These are phyloP conservation scores for Atethmia centrago DNA, from an alignment of 2,888 invertebrate species.

Conservation along the genomic window DNA sequence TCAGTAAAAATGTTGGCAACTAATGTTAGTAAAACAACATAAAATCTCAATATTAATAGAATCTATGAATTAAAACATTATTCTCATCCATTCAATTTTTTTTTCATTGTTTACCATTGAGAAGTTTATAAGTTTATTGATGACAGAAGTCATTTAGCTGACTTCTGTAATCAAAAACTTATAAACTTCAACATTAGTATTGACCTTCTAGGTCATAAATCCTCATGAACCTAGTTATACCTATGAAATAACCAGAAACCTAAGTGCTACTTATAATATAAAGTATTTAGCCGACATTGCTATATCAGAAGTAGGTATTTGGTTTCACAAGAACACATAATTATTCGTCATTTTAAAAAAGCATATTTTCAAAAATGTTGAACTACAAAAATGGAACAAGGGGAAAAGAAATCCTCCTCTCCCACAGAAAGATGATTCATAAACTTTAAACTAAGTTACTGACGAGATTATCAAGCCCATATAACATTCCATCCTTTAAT, in stretches of 20 bases:
- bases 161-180: too few species aligned
- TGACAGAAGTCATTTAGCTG: neutral
- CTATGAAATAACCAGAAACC: neutral
- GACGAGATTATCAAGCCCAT: slow-evolving; percentile 32
- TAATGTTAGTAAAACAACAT: neutral
- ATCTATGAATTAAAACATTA: neutral
- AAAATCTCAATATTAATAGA: neutral
- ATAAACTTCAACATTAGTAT: too few species aligned
- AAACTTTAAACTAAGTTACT: slow-evolving; percentile 43
- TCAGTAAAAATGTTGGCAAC: neutral
- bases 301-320: neutral
- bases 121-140: neutral
- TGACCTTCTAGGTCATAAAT: neutral
- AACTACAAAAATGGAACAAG: slow-evolving; percentile 2
- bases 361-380: neutral
- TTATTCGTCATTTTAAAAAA: too few species aligned
- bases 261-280: neutral
- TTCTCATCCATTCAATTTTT: neutral
- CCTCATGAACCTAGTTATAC: neutral
- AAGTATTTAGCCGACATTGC: neutral
- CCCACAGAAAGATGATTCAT: slow-evolving; percentile 50
- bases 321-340: neutral
- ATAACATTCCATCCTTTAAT: slow-evolving; percentile 60
- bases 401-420: slow-evolving; percentile 14
- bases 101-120: neutral